phyloP scores from a whole-genome alignment of 2,888 invertebrate species.

The Leucophenga maculata region DNA sequence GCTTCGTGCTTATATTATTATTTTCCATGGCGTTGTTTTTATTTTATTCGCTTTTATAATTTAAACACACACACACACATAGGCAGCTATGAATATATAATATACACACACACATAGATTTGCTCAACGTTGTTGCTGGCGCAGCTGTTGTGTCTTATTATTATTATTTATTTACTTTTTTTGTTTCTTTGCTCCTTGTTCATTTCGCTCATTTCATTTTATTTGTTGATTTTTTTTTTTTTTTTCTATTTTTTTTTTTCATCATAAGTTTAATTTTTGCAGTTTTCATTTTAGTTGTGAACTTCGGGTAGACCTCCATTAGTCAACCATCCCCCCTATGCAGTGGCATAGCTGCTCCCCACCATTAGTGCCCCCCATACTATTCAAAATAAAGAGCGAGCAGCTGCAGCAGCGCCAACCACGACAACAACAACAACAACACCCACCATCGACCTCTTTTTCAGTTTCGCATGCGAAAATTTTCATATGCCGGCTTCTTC shows the following conservation, averaged over 20 bases:
- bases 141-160: constrained; percentile 58
- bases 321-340: neutral
- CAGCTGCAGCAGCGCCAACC: neutral
- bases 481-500: constrained; percentile 68
- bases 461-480: constrained; percentile 44
- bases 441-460: constrained; percentile 63
- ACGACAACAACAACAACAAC: constrained; percentile 10
- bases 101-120: constrained; percentile 11
- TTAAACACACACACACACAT: constrained; percentile 37
- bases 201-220: constrained; percentile 38
- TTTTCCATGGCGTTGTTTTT: neutral
- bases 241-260: constrained; percentile 34
- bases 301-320: constrained; percentile 41
- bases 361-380: no score
- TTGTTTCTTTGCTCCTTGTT: constrained; percentile 34
- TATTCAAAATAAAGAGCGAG: neutral
- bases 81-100: neutral
- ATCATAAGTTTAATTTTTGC: constrained; percentile 55
- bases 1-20: neutral
- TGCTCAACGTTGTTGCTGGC: constrained; percentile 13
- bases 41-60: constrained; percentile 46
- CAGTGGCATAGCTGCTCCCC: neutral
- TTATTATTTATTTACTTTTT: constrained; percentile 51
- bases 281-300: constrained; percentile 50
- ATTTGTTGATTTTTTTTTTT: constrained; percentile 45